Evolutionary conservation across 2,113 vertebrate species (phyloP).

Genomic region (Agapornis roseicollis): DNA sequence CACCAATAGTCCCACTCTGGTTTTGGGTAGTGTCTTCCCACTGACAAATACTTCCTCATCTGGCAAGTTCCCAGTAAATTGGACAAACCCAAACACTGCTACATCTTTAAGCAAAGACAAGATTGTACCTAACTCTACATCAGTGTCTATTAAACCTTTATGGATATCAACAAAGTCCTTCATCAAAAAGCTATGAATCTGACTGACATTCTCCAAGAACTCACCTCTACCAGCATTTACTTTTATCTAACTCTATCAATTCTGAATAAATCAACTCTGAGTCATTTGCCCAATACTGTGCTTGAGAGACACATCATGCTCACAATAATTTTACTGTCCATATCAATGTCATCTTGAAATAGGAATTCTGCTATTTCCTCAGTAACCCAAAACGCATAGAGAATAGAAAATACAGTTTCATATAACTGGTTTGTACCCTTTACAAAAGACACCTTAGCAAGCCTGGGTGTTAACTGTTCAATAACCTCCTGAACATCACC

Average conservation of each 20-base stretch:
- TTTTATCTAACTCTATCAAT: neutral
- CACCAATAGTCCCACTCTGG: rapidly evolving
- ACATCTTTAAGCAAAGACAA: too few species aligned
- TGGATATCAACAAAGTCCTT: neutral
- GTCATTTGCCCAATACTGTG: neutral
- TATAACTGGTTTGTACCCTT: neutral
- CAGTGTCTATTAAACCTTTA: neutral
- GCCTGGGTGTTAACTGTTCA: neutral
- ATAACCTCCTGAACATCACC: neutral
- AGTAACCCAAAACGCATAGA: neutral
- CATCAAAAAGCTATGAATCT: neutral
- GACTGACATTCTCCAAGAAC: neutral
- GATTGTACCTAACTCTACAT: neutral
- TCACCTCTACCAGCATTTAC: neutral
- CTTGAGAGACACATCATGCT: neutral
- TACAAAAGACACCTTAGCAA: neutral
- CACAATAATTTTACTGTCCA: neutral
- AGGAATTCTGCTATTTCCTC: neutral
- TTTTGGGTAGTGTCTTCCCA: neutral
- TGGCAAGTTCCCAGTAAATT: neutral
- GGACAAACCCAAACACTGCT: neutral
- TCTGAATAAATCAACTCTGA: neutral
- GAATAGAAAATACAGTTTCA: neutral
- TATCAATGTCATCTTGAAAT: neutral
- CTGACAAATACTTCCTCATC: neutral